Conservation (phyloP, 2,888 invertebrate genomes). For the Apodemia duryi region DNA sequence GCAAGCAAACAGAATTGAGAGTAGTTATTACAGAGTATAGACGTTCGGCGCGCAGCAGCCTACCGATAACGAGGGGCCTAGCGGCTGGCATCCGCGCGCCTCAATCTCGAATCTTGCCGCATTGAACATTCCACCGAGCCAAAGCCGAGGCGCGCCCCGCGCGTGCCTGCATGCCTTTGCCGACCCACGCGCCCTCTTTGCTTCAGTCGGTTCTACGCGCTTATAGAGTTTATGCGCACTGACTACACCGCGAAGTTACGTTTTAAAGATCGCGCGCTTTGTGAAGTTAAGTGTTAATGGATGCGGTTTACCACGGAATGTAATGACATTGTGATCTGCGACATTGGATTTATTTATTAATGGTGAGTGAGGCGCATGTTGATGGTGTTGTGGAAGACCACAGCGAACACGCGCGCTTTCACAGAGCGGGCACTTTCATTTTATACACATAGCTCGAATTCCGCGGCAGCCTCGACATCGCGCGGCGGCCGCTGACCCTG, state of each 20-base stretch:
- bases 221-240: constrained; percentile 52
- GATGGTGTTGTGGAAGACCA: constrained; percentile 47
- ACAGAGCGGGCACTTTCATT: constrained; percentile 78
- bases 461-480: constrained; percentile 69
- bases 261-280: constrained; percentile 54
- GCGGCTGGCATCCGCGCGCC: constrained; percentile 48
- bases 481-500: constrained; percentile 79
- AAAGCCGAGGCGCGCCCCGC: constrained; percentile 65
- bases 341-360: constrained; percentile 72
- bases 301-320: constrained; percentile 64
- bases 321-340: constrained; percentile 54
- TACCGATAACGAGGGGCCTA: constrained; percentile 43
- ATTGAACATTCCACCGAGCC: constrained; percentile 54
- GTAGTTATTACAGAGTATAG: background rate
- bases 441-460: constrained; percentile 78
- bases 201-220: constrained; percentile 65
- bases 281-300: constrained; percentile 75
- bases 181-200: constrained; percentile 86
- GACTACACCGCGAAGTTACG: constrained; percentile 41
- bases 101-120: constrained; percentile 45
- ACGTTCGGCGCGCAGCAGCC: constrained; percentile 3
- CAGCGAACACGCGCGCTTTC: constrained; percentile 75
- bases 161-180: constrained; percentile 79
- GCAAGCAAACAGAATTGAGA: background rate
- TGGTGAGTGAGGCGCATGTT: constrained; percentile 59